These are phyloP conservation scores for Lagorchestes hirsutus DNA, from an alignment of 2,797 vertebrate species.

Conservation along the genomic window DNA sequence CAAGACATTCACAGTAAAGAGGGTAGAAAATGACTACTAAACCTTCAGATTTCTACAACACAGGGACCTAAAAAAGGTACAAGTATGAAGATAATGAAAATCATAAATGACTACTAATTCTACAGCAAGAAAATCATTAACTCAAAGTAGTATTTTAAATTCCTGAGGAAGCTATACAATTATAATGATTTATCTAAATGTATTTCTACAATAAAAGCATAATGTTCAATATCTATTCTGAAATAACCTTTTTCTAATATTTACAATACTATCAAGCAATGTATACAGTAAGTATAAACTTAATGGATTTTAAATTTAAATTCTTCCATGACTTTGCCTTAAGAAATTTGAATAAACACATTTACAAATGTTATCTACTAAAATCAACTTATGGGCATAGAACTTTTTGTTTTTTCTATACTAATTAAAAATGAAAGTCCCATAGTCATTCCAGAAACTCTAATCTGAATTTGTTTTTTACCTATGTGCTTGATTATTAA, in stretches of 20 bases:
- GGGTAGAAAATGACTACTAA: not conserved
- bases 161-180: not conserved
- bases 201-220: not conserved
- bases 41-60: not conserved
- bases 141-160: not conserved
- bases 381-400: not conserved
- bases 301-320: not conserved
- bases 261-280: not conserved
- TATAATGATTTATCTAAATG: not conserved
- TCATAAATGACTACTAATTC: not conserved
- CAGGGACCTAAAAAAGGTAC: not conserved
- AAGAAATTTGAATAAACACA: not conserved
- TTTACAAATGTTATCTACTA: not conserved
- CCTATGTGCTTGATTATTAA: conserved; percentile 97
- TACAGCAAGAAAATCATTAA: not conserved
- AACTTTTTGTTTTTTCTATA: not conserved
- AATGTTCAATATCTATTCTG: not conserved
- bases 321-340: not conserved
- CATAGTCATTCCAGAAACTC: not conserved
- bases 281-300: not conserved
- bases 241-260: not conserved
- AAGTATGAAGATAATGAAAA: not conserved
- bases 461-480: conserved; percentile 72
- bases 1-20: not conserved
- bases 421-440: not conserved